phyloP scores from a whole-genome alignment of 2,888 invertebrate species.

The Pachydiplax longipennis region DNA sequence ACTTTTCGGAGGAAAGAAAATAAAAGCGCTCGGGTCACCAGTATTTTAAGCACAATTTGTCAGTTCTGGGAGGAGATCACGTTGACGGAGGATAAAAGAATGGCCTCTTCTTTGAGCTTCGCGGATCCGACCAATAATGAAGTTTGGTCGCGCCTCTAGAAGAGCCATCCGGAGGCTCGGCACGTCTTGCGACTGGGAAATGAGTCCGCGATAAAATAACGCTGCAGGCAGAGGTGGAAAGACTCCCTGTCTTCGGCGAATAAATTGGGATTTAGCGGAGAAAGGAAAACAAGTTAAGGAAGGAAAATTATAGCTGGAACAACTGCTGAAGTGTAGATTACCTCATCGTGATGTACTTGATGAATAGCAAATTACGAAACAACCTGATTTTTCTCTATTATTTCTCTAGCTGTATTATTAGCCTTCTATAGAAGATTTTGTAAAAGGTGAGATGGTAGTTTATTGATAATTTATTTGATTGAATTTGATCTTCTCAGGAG shows the following conservation, averaged over 20 bases:
- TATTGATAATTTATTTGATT: too few relatives aligned
- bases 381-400: too few relatives aligned
- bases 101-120: not conserved
- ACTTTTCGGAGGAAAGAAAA: not conserved
- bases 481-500: too few relatives aligned
- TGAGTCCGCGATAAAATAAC: not conserved
- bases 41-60: slow-evolving; percentile 16
- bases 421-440: too few relatives aligned
- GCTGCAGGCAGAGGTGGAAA: not conserved
- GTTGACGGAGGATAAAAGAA: slow-evolving; percentile 2
- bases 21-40: not conserved
- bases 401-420: too few relatives aligned
- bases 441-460: too few relatives aligned
- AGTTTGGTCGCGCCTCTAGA: not conserved
- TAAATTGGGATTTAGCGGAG: slow-evolving; percentile 4
- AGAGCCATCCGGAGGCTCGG: not conserved
- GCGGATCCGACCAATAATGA: slow-evolving; percentile 26
- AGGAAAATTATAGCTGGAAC: too few relatives aligned
- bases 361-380: too few relatives aligned
- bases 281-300: not conserved
- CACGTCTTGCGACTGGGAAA: slow-evolving; percentile 3
- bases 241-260: not conserved
- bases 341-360: too few relatives aligned
- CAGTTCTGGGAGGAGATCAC: not conserved
- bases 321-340: too few relatives aligned